Percentiles rank a stretch among this genome's conserved stretches.
These are phyloP conservation scores for Drosophila seclusa DNA, from an alignment of 2,888 invertebrate species.

Conservation along the genomic window DNA sequence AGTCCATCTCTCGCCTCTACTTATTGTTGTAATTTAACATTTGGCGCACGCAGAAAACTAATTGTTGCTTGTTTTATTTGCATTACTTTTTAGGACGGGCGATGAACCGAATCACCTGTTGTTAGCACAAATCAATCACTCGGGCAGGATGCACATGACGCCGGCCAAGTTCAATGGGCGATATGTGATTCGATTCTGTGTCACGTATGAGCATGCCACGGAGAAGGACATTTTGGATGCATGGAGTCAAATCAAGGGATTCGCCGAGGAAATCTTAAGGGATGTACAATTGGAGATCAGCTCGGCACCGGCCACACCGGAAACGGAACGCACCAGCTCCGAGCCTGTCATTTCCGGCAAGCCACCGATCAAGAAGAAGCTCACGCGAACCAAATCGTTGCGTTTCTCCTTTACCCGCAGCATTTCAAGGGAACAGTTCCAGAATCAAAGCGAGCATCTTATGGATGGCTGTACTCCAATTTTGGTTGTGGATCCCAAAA, in stretches of 20 bases:
- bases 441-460: slow-evolving; percentile 84
- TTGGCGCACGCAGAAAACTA: neutral
- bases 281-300: slow-evolving; percentile 77
- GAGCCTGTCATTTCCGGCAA: slow-evolving; percentile 77
- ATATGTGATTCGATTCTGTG: slow-evolving; percentile 92
- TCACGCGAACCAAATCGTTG: slow-evolving; percentile 84
- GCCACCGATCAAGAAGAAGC: slow-evolving; percentile 83
- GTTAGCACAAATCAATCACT: slow-evolving; percentile 92
- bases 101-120: slow-evolving; percentile 91
- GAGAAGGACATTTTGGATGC: slow-evolving; percentile 90
- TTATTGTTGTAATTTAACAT: neutral
- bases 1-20: neutral
- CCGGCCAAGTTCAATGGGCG: slow-evolving; percentile 91
- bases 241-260: slow-evolving; percentile 87
- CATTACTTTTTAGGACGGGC: slow-evolving; percentile 85
- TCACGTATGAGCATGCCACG: slow-evolving; percentile 91
- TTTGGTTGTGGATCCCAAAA: slow-evolving; percentile 83
- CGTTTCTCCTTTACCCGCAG: slow-evolving; percentile 85
- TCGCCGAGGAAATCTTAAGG: slow-evolving; percentile 87
- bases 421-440: slow-evolving; percentile 85
- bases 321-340: slow-evolving; percentile 74
- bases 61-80: neutral
- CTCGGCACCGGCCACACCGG: slow-evolving; percentile 77
- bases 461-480: slow-evolving; percentile 85
- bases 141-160: slow-evolving; percentile 94